phyloP scores from a whole-genome alignment of 2,888 invertebrate species.

The Rotaria socialis region DNA sequence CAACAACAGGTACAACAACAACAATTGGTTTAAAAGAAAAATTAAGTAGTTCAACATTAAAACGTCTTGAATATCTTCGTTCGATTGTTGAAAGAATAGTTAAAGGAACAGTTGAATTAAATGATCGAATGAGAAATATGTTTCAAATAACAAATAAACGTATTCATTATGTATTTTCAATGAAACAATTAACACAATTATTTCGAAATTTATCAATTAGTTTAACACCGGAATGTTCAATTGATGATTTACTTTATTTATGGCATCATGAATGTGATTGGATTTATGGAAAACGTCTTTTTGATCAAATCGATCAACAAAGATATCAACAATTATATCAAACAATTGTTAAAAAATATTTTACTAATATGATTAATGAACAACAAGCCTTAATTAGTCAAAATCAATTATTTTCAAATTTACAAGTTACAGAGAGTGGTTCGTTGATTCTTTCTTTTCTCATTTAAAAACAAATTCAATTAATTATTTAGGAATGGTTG shows the following conservation, averaged over 20 bases:
- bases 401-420: conserved; percentile 36
- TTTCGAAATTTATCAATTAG: conserved; percentile 58
- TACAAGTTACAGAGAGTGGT: conserved; percentile 45
- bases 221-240: conserved; percentile 52
- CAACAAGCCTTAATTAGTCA: neutral
- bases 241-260: conserved; percentile 54
- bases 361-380: conserved; percentile 50
- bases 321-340: conserved; percentile 55
- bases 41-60: neutral
- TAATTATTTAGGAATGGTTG: neutral
- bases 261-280: conserved; percentile 60
- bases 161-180: conserved; percentile 58
- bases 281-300: conserved; percentile 57
- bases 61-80: conserved; percentile 35
- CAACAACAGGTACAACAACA: neutral
- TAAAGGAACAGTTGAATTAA: conserved; percentile 47
- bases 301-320: conserved; percentile 56
- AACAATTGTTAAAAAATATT: conserved; percentile 57
- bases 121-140: conserved; percentile 55
- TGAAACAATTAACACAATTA: conserved; percentile 54
- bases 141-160: conserved; percentile 56
- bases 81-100: conserved; percentile 37
- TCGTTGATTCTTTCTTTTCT: too few relatives aligned
- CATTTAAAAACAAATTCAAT: too few relatives aligned
- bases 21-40: conserved; percentile 3